A percentile compares a stretch with the other conserved stretches of the same genome.
Conservation (phyloP, 2,797 vertebrate species). For the Mormyrus proboscirostris region DNA sequence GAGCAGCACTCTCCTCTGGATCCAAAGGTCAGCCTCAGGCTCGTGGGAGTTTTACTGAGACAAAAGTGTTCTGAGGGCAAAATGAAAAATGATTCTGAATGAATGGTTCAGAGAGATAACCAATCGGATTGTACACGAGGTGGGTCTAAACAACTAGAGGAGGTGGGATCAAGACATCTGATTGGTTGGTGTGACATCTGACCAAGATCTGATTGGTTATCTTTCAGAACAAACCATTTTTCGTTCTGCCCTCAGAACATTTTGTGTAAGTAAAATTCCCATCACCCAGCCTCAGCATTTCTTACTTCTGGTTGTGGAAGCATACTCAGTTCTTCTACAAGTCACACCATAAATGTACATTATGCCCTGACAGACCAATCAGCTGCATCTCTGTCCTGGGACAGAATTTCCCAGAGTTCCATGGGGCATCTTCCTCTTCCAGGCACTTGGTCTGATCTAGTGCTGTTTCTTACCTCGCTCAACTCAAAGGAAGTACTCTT, state of each 20-base stretch:
- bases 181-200: background rate
- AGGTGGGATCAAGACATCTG: background rate
- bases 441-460: background rate
- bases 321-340: background rate
- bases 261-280: background rate
- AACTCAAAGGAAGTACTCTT: background rate
- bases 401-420: background rate
- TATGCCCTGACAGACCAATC: background rate
- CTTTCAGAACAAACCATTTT: background rate
- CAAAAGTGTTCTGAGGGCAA: background rate
- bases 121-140: background rate
- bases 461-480: background rate
- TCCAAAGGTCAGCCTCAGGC: slow-evolving; percentile 75
- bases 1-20: slow-evolving; percentile 74
- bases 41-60: background rate
- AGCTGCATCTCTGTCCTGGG: background rate
- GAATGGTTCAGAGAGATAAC: background rate
- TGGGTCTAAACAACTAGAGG: background rate
- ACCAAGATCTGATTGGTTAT: background rate
- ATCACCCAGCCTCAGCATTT: background rate
- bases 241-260: background rate
- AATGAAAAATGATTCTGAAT: background rate
- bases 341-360: background rate
- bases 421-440: background rate
- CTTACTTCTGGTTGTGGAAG: background rate